A percentile compares a stretch with the other conserved stretches of the same genome.
phyloP scores from a whole-genome alignment of 2,113 vertebrate species.

The Bubo blakistoni region DNA sequence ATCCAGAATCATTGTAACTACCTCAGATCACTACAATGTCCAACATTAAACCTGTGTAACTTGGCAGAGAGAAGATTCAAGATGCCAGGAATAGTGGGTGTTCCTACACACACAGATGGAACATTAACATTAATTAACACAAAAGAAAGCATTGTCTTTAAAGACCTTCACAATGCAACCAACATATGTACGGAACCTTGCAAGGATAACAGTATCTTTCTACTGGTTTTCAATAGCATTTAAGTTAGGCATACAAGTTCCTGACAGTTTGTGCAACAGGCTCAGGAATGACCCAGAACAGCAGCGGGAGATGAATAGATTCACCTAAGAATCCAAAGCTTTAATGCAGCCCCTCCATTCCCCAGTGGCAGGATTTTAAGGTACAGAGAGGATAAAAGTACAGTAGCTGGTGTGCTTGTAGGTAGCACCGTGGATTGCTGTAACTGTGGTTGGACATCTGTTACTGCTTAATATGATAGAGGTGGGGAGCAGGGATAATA shows the following conservation, averaged over 20 bases:
- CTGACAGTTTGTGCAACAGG: background rate
- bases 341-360: background rate
- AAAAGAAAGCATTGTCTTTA: background rate
- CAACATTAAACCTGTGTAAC: background rate
- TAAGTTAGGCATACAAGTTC: background rate
- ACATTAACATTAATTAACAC: background rate
- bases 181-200: background rate
- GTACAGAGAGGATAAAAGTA: background rate
- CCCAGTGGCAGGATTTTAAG: background rate
- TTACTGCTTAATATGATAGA: background rate
- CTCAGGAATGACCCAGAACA: background rate
- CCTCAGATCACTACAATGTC: background rate
- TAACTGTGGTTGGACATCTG: background rate
- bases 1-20: background rate
- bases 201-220: background rate
- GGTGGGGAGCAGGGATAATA: background rate
- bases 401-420: background rate
- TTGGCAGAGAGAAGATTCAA: background rate
- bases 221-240: background rate
- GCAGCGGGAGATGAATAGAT: background rate
- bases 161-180: background rate
- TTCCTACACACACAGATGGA: background rate
- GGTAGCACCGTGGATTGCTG: background rate
- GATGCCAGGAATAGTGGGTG: background rate
- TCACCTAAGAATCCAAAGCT: background rate